Base-by-base conservation (phyloP, 2,888 invertebrate species). In the Euplagia quadripunctaria region DNA sequence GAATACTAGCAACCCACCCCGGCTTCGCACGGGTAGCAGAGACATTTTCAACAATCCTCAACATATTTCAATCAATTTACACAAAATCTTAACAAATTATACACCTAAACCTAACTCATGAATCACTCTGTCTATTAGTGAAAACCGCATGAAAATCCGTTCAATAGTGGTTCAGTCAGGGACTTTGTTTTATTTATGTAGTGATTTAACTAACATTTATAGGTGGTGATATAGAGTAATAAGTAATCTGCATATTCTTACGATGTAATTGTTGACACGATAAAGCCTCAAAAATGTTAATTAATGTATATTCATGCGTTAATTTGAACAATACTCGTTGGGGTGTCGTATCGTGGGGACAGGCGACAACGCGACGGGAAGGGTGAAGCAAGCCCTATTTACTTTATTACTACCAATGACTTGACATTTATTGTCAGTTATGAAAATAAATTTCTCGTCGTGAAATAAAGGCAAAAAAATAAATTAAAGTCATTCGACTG, bases 341-440 rank as follows among this genome's bases (percentile, higher is more conserved):
- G 79, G 78, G 80, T 79, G 80, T 72, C 68, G 70, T 73, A 43
- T 70, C 72, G 74, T 74, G 73, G 63, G 42, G 69, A 64, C 64
- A 74, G 82, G 82, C 87, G 83, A 78, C 85, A 75, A 73, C 71
- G 78, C 73, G 84, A 73, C 87, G 82, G 76, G 86, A 89, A 90
- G 89, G 91, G 89, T 89, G 86, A 87, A 85, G 75, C 81, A 75
- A 80, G 79, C 84, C 86, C 85, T 87, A 89, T 89, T 92, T 91
- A 90, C 89, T 93, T 92, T 94, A 94, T 94, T 92, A 92, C 90
- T 83, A 88, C 49, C 91, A 89, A 93, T 94, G 94, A 94, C 92
- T 93, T 88, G 91, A 91, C 94, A 90, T 93, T 94, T 94, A 94
- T 93, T 91, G 92, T 92, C 92, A 92, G 91, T 92, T 93, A 94